Base-by-base conservation (phyloP, 2,797 vertebrate genomes). In the Smutsia temminckii region DNA sequence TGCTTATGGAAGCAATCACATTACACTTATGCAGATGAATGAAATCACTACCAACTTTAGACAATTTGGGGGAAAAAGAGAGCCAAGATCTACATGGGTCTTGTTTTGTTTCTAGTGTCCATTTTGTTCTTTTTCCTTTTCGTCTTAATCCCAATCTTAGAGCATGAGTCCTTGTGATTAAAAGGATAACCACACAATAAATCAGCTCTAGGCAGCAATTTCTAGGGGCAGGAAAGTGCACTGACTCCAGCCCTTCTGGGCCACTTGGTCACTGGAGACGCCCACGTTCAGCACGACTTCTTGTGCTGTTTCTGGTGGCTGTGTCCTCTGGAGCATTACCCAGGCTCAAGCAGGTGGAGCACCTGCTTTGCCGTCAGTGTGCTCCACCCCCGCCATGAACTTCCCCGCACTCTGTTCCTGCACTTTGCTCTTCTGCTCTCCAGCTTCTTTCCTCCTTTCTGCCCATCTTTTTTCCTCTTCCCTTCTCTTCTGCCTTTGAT, bases 181-280 rank as follows among this genome's bases (percentile, higher is more conserved):
- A 14, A 79, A 86, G 10, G 23, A 14, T 71, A 13, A 49, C 7
- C 21, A 21, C 4, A 18, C 34, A 75, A 27, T 34, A n/a, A 71
- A 27, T 16, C 34, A n/a, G 55, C 40, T 66, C 49, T 21, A 27
- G 55, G 72, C 40, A 61, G 57, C 34, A 20, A 21, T 40, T 20
- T 25, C 16, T 3, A 16, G 34, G 8, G 13, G 32, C 3, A 25
- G 16, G n/a, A 0, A 14, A 0, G n/a, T 23, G 4, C 10, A 1
- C 40, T 14, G 13, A 16, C 20, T 61, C 66, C 34, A 3, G 0
- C 6, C 13, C 93, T 74, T 42, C 72, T 78, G 34, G 42, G 17
- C 49, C 23, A 3, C 57, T 68, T 37, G 5, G n/a, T 51, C 61
- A 29, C 59, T 29, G 23, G 34, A 51, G 46, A 25, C 16, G 61